Conservation (phyloP, 2,113 vertebrate genomes). For the Ptychochromis oligacanthus region DNA sequence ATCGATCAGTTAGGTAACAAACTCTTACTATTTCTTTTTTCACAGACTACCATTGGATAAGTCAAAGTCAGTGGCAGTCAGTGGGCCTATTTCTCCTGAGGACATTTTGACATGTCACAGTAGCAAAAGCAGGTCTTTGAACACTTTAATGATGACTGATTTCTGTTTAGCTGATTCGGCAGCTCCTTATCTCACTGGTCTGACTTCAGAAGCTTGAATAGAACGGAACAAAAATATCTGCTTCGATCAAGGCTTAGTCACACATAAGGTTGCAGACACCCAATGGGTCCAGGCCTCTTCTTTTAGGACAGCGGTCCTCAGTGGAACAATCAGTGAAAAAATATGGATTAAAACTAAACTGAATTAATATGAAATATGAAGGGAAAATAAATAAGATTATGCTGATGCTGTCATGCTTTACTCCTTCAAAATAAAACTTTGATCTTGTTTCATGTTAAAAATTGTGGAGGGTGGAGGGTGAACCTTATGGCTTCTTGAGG, state of each 20-base stretch:
- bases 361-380: not conserved
- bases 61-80: not conserved
- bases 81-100: not conserved
- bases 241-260: not conserved
- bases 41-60: not conserved
- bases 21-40: not conserved
- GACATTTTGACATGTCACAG: not conserved
- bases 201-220: not conserved
- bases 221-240: not conserved
- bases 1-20: not conserved
- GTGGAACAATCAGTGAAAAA: not conserved
- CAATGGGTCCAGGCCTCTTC: not conserved
- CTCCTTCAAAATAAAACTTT: not conserved
- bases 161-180: not conserved
- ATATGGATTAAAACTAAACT: not conserved
- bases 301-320: not conserved
- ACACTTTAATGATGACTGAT: not conserved
- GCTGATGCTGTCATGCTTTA: no score
- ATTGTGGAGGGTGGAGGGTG: not conserved
- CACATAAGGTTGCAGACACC: not conserved
- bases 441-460: not conserved
- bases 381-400: not conserved
- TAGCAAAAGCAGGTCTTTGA: not conserved
- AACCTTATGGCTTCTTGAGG: not conserved
- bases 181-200: not conserved